Percentiles rank a stretch among this genome's conserved stretches.
These are phyloP conservation scores for Amyelois transitella DNA, from an alignment of 1,140 invertebrate species.

Conservation along the genomic window DNA sequence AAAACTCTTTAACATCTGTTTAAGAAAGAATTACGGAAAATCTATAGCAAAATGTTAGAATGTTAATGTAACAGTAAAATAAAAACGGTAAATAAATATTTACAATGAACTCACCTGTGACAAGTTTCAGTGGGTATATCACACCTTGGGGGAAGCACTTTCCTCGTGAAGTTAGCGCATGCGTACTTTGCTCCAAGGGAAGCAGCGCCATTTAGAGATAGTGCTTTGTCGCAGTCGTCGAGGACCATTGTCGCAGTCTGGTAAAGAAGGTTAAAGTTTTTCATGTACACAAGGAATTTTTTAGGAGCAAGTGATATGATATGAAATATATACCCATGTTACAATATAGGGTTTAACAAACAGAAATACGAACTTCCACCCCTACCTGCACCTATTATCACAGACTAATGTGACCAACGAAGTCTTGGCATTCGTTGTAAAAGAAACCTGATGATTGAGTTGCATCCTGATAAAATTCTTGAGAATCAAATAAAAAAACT, in stretches of 20 bases:
- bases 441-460: too few species aligned
- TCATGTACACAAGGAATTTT: neutral
- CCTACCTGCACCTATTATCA: too few species aligned
- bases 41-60: too few species aligned
- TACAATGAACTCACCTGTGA: slow-evolving; percentile 75
- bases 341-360: too few species aligned
- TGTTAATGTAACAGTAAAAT: too few species aligned
- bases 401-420: too few species aligned
- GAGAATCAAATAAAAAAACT: slow-evolving; percentile 15
- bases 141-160: slow-evolving; percentile 85
- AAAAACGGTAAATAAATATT: neutral
- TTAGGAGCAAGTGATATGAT: too few species aligned
- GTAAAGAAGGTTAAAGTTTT: neutral
- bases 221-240: slow-evolving; percentile 92
- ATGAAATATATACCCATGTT: too few species aligned
- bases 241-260: slow-evolving; percentile 90
- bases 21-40: too few species aligned
- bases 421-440: too few species aligned
- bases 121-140: slow-evolving; percentile 92
- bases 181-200: slow-evolving; percentile 84
- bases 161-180: slow-evolving; percentile 87
- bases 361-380: too few species aligned
- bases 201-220: slow-evolving; percentile 85
- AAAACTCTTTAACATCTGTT: too few species aligned
- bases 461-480: neutral